Conservation (phyloP, 2,888 invertebrate genomes). For the Andrena trimmerana region DNA sequence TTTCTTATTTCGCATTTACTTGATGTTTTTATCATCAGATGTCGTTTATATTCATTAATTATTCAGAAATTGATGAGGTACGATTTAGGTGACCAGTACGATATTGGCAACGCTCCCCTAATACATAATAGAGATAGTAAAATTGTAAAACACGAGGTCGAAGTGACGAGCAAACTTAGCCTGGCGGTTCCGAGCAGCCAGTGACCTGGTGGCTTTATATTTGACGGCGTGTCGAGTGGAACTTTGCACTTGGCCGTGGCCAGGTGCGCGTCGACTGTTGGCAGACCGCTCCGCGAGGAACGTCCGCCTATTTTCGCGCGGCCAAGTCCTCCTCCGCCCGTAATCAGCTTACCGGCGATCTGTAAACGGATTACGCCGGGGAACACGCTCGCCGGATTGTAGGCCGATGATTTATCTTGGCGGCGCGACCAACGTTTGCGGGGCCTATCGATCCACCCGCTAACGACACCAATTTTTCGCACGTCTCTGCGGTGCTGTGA, state of each 20-base stretch:
- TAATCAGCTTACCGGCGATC: constrained; percentile 62
- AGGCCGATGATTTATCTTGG: constrained; percentile 31
- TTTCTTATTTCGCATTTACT: no score
- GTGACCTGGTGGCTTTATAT: constrained; percentile 27
- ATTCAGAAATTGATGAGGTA: no score
- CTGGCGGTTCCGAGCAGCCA: background rate
- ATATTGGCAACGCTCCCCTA: no score
- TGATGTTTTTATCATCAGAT: no score
- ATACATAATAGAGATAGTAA: no score
- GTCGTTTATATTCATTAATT: no score
- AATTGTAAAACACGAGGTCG: no score
- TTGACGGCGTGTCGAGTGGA: constrained; percentile 27
- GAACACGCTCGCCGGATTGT: constrained; percentile 40
- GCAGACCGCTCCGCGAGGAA: constrained; percentile 8
- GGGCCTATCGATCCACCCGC: constrained; percentile 5
- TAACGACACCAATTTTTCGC: constrained; percentile 17
- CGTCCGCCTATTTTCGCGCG: constrained; percentile 4
- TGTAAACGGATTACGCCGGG: constrained; percentile 61
- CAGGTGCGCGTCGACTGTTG: constrained; percentile 6
- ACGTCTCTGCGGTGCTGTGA: background rate
- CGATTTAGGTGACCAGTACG: no score
- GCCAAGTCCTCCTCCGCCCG: constrained; percentile 7
- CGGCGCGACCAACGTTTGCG: background rate
- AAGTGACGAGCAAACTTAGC: constrained; percentile 15
- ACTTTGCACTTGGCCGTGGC: constrained; percentile 41